Conservation (phyloP, 2,888 invertebrate species). For the Odontomyia ornata region DNA sequence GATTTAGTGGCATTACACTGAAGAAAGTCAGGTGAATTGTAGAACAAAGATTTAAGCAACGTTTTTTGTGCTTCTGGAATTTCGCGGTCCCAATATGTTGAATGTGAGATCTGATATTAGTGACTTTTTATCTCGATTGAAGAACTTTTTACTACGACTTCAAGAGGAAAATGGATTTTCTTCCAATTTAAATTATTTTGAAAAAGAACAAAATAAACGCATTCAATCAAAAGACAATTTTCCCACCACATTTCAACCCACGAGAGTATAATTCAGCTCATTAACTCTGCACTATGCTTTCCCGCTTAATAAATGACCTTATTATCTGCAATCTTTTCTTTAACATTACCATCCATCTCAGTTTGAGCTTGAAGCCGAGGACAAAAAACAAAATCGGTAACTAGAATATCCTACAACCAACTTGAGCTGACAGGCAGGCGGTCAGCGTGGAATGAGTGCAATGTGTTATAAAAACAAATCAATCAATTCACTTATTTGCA, state of each 20-base stretch:
- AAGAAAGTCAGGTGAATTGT: too few relatives aligned
- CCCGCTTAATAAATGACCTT: slow-evolving; percentile 7
- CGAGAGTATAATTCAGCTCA: neutral
- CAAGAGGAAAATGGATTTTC: too few relatives aligned
- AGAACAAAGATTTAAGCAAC: too few relatives aligned
- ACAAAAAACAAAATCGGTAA: neutral
- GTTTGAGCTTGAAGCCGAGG: neutral
- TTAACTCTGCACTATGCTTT: neutral
- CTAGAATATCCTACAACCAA: neutral
- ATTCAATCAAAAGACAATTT: too few relatives aligned
- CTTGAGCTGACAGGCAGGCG: neutral
- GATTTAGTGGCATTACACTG: neutral
- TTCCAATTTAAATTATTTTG: too few relatives aligned
- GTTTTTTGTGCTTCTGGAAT: too few relatives aligned
- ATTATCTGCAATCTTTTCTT: neutral
- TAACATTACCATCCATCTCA: neutral
- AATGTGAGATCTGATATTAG: too few relatives aligned
- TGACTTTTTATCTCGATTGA: too few relatives aligned
- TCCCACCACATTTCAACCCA: neutral
- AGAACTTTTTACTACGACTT: too few relatives aligned
- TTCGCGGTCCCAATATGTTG: too few relatives aligned
- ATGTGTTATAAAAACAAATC: slow-evolving; percentile 15
- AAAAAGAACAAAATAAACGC: too few relatives aligned
- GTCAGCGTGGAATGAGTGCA: neutral
- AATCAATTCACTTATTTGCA: slow-evolving; percentile 16